Conservation (phyloP, 2,888 invertebrate species). For the Andricus curvator region DNA sequence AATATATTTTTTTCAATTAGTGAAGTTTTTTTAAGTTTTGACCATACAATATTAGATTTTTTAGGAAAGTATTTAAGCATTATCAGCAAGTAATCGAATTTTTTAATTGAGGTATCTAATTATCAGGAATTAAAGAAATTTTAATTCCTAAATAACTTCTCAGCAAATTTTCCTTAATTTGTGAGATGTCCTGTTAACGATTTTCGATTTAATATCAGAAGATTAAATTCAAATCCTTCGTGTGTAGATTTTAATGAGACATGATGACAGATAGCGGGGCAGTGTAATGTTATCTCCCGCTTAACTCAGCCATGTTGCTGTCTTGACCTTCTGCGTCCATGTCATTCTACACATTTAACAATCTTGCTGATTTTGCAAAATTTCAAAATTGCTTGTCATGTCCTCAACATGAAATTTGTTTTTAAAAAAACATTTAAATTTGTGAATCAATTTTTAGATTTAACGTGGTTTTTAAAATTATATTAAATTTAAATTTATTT, state of each 20-base stretch:
- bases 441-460: too few relatives aligned
- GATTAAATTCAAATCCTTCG: neutral
- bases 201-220: neutral
- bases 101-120: too few relatives aligned
- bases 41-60: too few relatives aligned
- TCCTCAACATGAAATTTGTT: too few relatives aligned
- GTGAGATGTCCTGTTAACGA: neutral
- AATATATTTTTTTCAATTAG: too few relatives aligned
- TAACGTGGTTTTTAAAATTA: too few relatives aligned
- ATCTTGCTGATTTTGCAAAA: neutral
- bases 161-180: neutral
- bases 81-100: too few relatives aligned
- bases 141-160: neutral
- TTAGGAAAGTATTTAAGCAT: too few relatives aligned
- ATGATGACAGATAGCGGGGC: neutral
- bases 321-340: neutral
- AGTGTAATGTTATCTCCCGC: constrained; percentile 2
- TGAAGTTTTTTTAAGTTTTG: too few relatives aligned
- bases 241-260: constrained; percentile 26
- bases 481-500: too few relatives aligned
- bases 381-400: neutral
- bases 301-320: constrained; percentile 6
- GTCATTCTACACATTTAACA: constrained; percentile 2
- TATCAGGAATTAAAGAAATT: neutral
- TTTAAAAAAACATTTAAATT: too few relatives aligned